Evolutionary conservation across 2,888 invertebrate genomes (phyloP).

Genomic region (Caenorhabditis wallacei): DNA sequence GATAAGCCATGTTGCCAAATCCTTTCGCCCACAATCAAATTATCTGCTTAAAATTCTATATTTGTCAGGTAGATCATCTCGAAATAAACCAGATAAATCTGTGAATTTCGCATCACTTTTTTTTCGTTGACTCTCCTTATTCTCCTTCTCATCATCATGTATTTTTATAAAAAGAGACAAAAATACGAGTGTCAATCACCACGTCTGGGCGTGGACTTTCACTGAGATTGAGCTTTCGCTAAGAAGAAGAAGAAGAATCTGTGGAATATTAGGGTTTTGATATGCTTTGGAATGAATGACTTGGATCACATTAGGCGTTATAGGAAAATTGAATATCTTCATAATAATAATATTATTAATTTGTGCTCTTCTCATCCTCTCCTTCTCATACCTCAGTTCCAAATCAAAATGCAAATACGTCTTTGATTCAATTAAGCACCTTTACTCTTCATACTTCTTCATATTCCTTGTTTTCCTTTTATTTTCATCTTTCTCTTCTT

Average conservation of each 20-base stretch:
- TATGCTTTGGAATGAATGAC: slow-evolving; percentile 16
- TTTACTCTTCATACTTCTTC: slow-evolving; percentile 19
- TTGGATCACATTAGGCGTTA: slow-evolving; percentile 22
- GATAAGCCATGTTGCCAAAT: slow-evolving; percentile 67
- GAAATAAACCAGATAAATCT: slow-evolving; percentile 60
- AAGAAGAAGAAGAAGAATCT: slow-evolving; percentile 6
- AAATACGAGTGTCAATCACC: slow-evolving; percentile 58
- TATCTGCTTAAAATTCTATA: slow-evolving; percentile 64
- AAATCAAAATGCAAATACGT: slow-evolving; percentile 35
- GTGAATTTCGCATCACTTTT: slow-evolving; percentile 59
- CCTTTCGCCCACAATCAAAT: slow-evolving; percentile 65
- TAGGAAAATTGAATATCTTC: slow-evolving; percentile 41
- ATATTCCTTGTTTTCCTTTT: slow-evolving; percentile 17
- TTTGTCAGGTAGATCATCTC: slow-evolving; percentile 63
- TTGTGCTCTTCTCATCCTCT: neutral
- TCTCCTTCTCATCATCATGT: slow-evolving; percentile 33
- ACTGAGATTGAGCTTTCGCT: slow-evolving; percentile 5
- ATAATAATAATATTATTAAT: slow-evolving; percentile 30
- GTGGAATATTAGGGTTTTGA: slow-evolving; percentile 16
- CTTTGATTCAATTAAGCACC: slow-evolving; percentile 48
- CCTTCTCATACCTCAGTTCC: slow-evolving; percentile 19
- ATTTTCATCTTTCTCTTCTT: neutral
- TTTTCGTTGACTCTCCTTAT: slow-evolving; percentile 14
- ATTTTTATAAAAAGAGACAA: slow-evolving; percentile 37
- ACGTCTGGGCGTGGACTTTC: slow-evolving; percentile 52